These are phyloP conservation scores for Limnephilus auricula DNA, from an alignment of 2,888 invertebrate genomes.

Conservation along the genomic window DNA sequence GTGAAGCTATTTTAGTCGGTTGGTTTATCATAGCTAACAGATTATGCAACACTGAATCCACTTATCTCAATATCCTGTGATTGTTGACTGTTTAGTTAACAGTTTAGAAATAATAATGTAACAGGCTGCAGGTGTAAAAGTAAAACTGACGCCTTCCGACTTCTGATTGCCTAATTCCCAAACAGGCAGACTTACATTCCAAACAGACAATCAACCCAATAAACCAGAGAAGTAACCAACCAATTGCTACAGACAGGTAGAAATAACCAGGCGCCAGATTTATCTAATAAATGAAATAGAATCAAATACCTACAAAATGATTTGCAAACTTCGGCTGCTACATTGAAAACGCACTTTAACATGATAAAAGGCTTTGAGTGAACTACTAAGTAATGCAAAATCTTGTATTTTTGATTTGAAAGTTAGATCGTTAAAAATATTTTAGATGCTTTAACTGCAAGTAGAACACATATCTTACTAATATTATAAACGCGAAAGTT, in stretches of 20 bases:
- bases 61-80: neutral
- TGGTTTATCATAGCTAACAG: neutral
- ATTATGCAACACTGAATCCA: neutral
- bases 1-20: neutral
- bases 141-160: neutral
- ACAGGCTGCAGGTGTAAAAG: neutral
- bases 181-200: neutral
- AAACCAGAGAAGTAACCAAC: neutral
- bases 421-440: no score
- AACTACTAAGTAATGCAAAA: no score
- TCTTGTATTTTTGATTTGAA: no score
- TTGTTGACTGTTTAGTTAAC: neutral
- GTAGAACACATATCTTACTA: no score
- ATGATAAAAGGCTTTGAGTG: no score
- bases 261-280: neutral
- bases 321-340: no score
- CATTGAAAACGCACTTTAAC: no score
- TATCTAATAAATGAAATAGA: neutral
- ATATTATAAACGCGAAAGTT: no score
- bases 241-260: no score
- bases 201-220: neutral
- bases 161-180: neutral
- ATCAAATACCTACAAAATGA: neutral
- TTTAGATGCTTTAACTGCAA: no score
- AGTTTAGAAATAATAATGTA: neutral